phyloP scores from a whole-genome alignment of 2,797 vertebrate species.

The Ceryle rudis region DNA sequence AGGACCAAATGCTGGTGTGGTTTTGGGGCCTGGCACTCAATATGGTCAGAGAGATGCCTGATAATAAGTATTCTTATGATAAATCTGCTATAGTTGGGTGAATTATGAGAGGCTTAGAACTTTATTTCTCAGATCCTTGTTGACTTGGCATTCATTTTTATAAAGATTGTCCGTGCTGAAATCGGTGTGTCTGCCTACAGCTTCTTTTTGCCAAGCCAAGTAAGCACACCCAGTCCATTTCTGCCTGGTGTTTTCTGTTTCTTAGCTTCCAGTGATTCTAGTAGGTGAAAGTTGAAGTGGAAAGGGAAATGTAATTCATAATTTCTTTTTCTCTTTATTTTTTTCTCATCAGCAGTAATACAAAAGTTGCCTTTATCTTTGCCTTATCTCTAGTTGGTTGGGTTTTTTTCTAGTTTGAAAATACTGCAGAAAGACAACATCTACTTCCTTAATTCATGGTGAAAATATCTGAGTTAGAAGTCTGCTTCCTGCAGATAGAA shows the following conservation, averaged over 20 bases:
- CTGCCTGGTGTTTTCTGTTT: not conserved
- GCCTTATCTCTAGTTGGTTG: not conserved
- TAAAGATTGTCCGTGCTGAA: not conserved
- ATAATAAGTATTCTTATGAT: not conserved
- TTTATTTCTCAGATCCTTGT: not conserved
- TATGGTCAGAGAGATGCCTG: not conserved
- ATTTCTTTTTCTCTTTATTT: not conserved
- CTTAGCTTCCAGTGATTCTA: not conserved
- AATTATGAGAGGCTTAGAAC: not conserved
- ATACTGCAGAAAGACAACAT: not conserved
- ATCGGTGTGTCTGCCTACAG: not conserved
- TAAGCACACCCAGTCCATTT: not conserved
- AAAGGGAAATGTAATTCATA: not conserved
- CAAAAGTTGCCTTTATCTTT: not conserved
- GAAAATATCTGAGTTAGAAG: not conserved
- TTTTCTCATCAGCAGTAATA: not conserved
- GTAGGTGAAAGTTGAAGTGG: not conserved
- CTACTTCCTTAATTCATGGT: not conserved
- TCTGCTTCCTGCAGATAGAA: not conserved
- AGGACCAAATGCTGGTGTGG: not conserved
- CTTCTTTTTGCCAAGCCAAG: not conserved
- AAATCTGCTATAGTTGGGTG: not conserved
- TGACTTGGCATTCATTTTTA: not conserved
- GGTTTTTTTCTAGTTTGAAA: not conserved
- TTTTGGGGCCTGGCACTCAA: not conserved